Evolutionary conservation across 2,113 vertebrate species (phyloP), one percentile per base, ranked within the genome.

Genomic region (Crotalus viridis): DNA sequence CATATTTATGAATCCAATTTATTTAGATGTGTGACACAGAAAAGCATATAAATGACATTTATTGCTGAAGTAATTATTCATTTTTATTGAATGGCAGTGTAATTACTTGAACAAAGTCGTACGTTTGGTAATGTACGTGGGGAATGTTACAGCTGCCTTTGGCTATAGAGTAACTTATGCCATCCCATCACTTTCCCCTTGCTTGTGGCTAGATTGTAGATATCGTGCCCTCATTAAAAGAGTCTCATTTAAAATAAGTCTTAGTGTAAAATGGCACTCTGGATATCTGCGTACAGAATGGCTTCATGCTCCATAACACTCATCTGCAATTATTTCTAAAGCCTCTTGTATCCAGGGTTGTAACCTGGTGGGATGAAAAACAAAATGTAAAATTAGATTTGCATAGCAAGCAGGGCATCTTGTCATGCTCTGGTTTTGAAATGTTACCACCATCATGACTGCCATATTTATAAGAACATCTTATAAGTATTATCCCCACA

Each of bases 31-130:
- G 57, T 9, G 17, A 61, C 85, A 89, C 9, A n/a, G 26, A 87
- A 55, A 4, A 74, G 46, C 55, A 28, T 2, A 85, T 48, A 39
- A 39, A 64, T 94, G n/a, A 57, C 92, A 0, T 91, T 90, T 91
- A 54, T 85, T 94, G 56, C 43, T 56, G 74, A 46, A 28, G 26
- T 89, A 90, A 87, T 52, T 48, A 13, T 85, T 96, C 0, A 21
- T 92, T 95, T 95, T 61, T 64, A 93, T 92, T 92, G 43, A 94
- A 93, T 81, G 56, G 43, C 64, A 94, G n/a, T 5, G 9, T 81
- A 91, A 89, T 93, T 93, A 90, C 87, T 94, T n/a, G 89, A 91
- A 52, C 17, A 0, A 93, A 92, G 57, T 92, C 19, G 0, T 81
- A 10, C 5, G 10, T 54, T 55, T 19, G 21, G 10, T 33, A 90